Evolutionary conservation across 2,113 vertebrate species (phyloP).

Genomic region (Enhydra lutris): DNA sequence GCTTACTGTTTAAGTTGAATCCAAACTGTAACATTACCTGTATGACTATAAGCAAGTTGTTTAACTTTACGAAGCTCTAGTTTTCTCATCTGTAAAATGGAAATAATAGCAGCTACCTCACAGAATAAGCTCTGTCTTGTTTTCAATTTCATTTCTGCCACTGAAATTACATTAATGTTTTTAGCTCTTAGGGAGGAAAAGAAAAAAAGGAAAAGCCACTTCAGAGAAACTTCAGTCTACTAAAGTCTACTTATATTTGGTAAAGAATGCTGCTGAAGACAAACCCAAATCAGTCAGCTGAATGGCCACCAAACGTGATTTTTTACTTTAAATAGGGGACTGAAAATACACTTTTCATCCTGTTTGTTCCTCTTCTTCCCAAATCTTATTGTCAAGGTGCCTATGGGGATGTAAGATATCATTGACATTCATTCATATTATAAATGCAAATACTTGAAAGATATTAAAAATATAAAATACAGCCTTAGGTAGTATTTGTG

Average conservation of each 20-base stretch:
- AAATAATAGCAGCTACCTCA: conserved; percentile 27
- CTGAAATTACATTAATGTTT: background rate
- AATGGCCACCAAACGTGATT: background rate
- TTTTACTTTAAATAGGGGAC: background rate
- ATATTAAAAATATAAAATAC: background rate
- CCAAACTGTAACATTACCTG: background rate
- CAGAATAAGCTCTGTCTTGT: background rate
- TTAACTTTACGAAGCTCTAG: background rate
- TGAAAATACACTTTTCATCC: background rate
- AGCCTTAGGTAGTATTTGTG: background rate
- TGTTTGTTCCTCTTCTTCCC: background rate
- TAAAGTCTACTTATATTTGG: background rate
- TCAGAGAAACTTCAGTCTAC: background rate
- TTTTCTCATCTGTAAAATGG: background rate
- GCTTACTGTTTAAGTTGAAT: background rate
- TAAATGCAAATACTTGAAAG: background rate
- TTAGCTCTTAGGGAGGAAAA: background rate
- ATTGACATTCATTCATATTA: background rate
- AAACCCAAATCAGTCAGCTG: background rate
- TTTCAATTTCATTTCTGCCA: conserved; percentile 11
- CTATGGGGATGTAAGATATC: background rate
- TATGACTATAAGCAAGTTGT: background rate
- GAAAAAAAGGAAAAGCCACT: background rate
- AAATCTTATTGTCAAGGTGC: background rate
- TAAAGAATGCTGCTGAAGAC: background rate